Base-by-base conservation (phyloP, 2,113 vertebrate species). In the Stegastes partitus region DNA sequence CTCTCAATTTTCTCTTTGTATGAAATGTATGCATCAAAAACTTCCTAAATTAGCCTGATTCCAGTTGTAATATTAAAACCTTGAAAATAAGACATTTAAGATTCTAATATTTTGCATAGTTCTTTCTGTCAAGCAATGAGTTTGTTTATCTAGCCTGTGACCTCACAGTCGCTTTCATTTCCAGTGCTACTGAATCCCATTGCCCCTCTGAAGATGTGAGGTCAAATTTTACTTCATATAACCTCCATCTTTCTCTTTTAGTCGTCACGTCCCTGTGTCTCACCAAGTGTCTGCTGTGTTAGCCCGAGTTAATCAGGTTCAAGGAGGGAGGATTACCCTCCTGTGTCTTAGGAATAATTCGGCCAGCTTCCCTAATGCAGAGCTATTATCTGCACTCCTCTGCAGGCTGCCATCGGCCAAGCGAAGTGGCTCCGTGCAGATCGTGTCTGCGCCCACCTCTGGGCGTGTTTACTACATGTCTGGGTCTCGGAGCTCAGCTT, bases 251-350 rank as follows among this genome's bases (percentile, higher is more conserved):
- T 64, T 62, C 22, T 57, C 22, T 16, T 19, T 21, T 57, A 77
- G 45, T 19, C 3, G 45, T 47, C 45, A n/a, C 23, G 21, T 84
- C 26, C 57, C 74, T 63, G 64, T 61, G n/a, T 51, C 44, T 55
- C 19, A 16, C 19, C 2, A 11, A 14, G 22, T 61, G 74, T 68
- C 56, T 57, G 89, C 77, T 73, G 81, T 10, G 85, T 82, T 79
- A 50, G 68, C 82, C 59, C 15, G 49, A 47, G 89, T 87, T 93
- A 92, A 94, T 92, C 87, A 49, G 84, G 87, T 89, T 90, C 88
- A 92, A 73, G 62, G 75, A 70, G 70, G 80, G 71, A 54, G 88
- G 90, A 93, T 93, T 91, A 94, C 82, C 85, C 82, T 81, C 47
- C 72, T 85, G 87, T 74, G 74, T 61, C 79, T 90, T 57, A 68